Percentiles rank a stretch among this genome's conserved stretches.
Evolutionary conservation across 2,888 invertebrate genomes (phyloP).

Genomic region (Xanthia togata): DNA sequence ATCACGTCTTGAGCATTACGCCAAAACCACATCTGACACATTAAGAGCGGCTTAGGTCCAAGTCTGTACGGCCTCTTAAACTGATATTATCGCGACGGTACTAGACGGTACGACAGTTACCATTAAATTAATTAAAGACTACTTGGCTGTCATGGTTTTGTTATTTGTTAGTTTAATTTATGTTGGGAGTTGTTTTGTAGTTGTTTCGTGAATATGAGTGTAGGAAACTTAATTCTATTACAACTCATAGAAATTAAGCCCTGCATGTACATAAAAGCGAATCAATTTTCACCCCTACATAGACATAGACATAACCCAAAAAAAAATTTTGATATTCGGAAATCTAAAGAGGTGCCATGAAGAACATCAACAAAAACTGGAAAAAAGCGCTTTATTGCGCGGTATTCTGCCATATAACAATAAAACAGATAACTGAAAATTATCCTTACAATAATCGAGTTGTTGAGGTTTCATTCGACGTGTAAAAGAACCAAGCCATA

Average conservation of each 20-base stretch:
- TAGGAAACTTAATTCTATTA: neutral
- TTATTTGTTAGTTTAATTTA: constrained; percentile 42
- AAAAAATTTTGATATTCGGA: no score
- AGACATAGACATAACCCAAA: no score
- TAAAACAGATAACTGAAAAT: neutral
- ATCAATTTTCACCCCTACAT: no score
- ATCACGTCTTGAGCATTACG: constrained; percentile 67
- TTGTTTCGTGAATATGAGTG: neutral
- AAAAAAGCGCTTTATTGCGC: no score
- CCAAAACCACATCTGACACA: constrained; percentile 64
- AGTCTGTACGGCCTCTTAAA: constrained; percentile 65
- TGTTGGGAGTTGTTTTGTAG: neutral
- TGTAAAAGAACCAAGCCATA: no score
- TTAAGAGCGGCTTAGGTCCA: constrained; percentile 66
- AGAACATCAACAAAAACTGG: no score
- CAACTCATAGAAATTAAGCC: neutral
- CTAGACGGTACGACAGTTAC: constrained; percentile 60
- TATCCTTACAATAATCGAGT: no score
- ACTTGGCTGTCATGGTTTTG: constrained; percentile 13
- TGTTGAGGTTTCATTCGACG: neutral
- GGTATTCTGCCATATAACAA: neutral
- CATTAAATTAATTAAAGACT: constrained; percentile 76
- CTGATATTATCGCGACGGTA: constrained; percentile 72
- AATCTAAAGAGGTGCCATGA: no score
- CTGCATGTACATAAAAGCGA: no score